phyloP scores from a whole-genome alignment of 1,140 invertebrate species.

The Papilio glaucus region DNA sequence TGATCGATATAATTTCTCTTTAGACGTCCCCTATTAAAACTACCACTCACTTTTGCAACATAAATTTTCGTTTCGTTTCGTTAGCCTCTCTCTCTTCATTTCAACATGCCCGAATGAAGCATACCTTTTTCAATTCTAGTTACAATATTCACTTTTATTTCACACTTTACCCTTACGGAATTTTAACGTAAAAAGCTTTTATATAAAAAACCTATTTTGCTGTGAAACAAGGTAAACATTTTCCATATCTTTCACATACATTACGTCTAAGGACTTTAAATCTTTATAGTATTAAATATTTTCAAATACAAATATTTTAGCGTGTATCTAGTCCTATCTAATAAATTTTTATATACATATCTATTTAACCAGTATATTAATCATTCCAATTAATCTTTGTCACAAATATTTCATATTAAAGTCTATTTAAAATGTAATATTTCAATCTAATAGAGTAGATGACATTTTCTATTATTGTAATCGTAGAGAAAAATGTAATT shows the following conservation, averaged over 20 bases:
- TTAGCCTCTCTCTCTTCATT: too few species aligned
- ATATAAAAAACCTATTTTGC: too few species aligned
- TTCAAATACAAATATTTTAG: conserved; percentile 27
- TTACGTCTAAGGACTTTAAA: conserved; percentile 26
- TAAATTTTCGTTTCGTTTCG: too few species aligned
- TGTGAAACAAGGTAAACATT: too few species aligned
- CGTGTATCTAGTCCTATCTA: conserved; percentile 58
- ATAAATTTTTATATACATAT: conserved; percentile 63
- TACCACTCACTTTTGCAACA: too few species aligned
- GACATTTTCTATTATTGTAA: conserved; percentile 10
- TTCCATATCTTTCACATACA: conserved; percentile 24
- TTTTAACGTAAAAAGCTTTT: too few species aligned
- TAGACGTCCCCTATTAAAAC: too few species aligned
- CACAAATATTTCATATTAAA: conserved; percentile 36
- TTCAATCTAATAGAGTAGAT: conserved; percentile 3
- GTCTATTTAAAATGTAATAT: conserved; percentile 19
- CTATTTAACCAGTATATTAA: conserved; percentile 67
- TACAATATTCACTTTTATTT: too few species aligned
- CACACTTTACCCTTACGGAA: too few species aligned
- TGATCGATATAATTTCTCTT: too few species aligned
- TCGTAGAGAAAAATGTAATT: conserved; percentile 22
- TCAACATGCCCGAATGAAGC: too few species aligned
- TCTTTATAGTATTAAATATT: conserved; percentile 31
- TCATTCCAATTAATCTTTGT: conserved; percentile 70
- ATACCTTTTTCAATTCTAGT: too few species aligned